Percentiles rank a stretch among this genome's conserved stretches.
phyloP scores from a whole-genome alignment of 2,888 invertebrate species.

The Cetonia aurata region DNA sequence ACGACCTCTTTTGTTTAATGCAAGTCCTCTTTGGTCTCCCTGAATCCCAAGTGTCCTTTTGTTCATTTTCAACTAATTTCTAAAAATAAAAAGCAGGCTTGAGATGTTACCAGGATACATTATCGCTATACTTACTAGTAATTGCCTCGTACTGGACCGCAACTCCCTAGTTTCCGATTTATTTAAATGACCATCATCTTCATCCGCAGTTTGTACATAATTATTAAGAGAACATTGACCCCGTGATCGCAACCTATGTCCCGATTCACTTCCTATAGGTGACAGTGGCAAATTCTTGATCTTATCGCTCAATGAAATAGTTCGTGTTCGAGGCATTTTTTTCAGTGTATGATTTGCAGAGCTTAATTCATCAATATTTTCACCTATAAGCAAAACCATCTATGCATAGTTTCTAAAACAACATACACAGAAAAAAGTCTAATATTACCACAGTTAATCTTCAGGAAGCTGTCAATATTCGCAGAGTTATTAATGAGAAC shows the following conservation, averaged over 20 bases:
- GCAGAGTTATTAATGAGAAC: slow-evolving; percentile 76
- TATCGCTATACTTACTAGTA: slow-evolving; percentile 56
- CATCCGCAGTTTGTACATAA: slow-evolving; percentile 64
- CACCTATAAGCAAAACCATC: slow-evolving; percentile 34
- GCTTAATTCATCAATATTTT: slow-evolving; percentile 34
- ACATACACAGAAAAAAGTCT: not conserved
- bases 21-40: slow-evolving; percentile 63
- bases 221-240: slow-evolving; percentile 60
- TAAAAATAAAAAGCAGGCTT: slow-evolving; percentile 11
- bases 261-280: slow-evolving; percentile 60
- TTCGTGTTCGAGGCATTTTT: slow-evolving; percentile 57
- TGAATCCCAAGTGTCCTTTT: slow-evolving; percentile 61
- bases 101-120: not conserved
- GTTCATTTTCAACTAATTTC: slow-evolving; percentile 45
- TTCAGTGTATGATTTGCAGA: slow-evolving; percentile 20
- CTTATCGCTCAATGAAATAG: slow-evolving; percentile 53
- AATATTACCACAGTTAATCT: slow-evolving; percentile 68
- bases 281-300: slow-evolving; percentile 55
- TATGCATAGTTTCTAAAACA: slow-evolving; percentile 8
- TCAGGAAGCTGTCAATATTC: slow-evolving; percentile 78
- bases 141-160: slow-evolving; percentile 59
- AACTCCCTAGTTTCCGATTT: slow-evolving; percentile 60
- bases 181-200: slow-evolving; percentile 60
- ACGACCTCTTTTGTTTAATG: slow-evolving; percentile 59
- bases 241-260: slow-evolving; percentile 64